phyloP scores from a whole-genome alignment of 1,140 invertebrate genomes.

The Drosophila obscura region DNA sequence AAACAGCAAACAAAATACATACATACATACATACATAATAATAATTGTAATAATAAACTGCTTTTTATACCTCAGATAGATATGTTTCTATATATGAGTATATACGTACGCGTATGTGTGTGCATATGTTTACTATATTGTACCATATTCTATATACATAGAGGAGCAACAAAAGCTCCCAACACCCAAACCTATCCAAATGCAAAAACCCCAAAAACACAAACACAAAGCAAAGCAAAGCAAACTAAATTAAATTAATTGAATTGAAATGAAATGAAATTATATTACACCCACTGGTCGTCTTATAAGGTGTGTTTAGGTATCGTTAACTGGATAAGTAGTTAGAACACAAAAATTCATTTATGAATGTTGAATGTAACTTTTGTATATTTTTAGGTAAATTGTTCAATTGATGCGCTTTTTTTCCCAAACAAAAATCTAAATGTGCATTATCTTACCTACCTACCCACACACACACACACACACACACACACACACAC shows the following conservation, averaged over 20 bases:
- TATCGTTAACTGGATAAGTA: conserved; percentile 44
- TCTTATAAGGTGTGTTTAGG: conserved; percentile 13
- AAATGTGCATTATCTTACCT: conserved; percentile 51
- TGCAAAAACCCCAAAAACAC: too few species aligned
- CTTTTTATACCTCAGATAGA: conserved; percentile 65
- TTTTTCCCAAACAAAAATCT: conserved; percentile 63
- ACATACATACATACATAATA: too few species aligned
- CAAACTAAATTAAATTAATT: conserved; percentile 6
- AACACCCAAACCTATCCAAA: background rate
- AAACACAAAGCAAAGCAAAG: conserved; percentile 11
- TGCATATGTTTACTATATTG: background rate
- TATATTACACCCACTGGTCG: conserved; percentile 24
- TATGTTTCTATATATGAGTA: conserved; percentile 51
- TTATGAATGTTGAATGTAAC: conserved; percentile 59
- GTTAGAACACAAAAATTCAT: conserved; percentile 53
- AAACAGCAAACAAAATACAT: conserved; percentile 4
- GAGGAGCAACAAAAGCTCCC: background rate
- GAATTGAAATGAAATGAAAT: conserved; percentile 10
- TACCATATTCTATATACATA: too few species aligned
- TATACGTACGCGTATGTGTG: conserved; percentile 31
- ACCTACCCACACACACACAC: too few species aligned
- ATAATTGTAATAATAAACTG: conserved; percentile 27
- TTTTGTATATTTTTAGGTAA: conserved; percentile 67
- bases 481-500: background rate
- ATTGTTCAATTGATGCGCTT: conserved; percentile 69